Evolutionary conservation across 1,140 invertebrate genomes (phyloP).

Genomic region (Oreohelix idahoensis): DNA sequence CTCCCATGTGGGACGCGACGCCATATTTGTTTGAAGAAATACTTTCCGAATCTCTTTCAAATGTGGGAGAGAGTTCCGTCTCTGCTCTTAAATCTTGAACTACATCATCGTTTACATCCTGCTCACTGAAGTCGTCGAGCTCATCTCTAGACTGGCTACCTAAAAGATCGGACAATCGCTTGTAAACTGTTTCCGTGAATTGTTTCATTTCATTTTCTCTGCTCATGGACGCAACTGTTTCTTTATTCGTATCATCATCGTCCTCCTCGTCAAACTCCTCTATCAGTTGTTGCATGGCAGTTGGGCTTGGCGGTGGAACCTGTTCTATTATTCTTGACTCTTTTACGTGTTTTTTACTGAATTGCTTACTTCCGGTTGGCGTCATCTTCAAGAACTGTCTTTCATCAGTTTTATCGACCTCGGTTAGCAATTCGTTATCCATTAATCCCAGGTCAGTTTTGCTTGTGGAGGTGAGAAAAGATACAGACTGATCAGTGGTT

Average conservation of each 20-base stretch:
- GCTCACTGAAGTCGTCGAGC: background rate
- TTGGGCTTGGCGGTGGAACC: conserved; percentile 48
- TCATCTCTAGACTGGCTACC: conserved; percentile 41
- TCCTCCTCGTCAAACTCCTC: conserved; percentile 41
- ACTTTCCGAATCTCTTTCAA: background rate
- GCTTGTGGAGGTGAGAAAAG: background rate
- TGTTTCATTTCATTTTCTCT: conserved; percentile 41
- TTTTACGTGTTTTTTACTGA: background rate
- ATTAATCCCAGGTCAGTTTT: background rate
- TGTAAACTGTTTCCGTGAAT: conserved; percentile 49
- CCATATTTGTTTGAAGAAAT: background rate
- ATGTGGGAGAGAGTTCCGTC: background rate
- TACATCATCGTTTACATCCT: background rate
- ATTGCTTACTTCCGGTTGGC: background rate
- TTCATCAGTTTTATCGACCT: background rate
- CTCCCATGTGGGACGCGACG: background rate
- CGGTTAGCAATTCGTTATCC: background rate
- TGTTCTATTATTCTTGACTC: background rate
- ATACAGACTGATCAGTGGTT: background rate
- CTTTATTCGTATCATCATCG: conserved; percentile 24
- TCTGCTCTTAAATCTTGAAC: background rate
- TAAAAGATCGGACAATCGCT: conserved; percentile 47
- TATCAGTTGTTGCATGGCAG: conserved; percentile 43
- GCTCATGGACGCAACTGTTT: conserved; percentile 12
- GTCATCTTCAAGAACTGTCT: background rate